Evolutionary conservation across 2,888 invertebrate genomes (phyloP).

Genomic region (Lypha dubia): DNA sequence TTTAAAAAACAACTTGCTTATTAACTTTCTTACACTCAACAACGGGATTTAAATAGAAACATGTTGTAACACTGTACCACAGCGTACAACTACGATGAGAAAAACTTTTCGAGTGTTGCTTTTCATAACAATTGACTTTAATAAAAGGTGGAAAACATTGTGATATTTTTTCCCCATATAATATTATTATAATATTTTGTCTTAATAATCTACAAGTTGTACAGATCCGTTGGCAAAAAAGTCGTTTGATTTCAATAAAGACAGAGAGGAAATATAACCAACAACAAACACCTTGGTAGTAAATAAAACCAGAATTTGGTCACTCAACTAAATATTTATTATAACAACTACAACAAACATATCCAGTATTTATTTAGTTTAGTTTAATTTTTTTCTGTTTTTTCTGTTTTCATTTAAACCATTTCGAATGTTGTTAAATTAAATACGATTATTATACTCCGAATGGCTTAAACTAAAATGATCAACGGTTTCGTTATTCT

Average conservation of each 20-base stretch:
- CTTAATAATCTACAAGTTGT: slow-evolving; percentile 34
- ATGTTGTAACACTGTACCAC: not conserved
- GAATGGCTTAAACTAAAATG: slow-evolving; percentile 18
- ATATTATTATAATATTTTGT: not conserved
- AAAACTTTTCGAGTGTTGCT: slow-evolving; percentile 31
- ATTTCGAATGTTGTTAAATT: slow-evolving; percentile 61
- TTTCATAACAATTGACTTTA: slow-evolving; percentile 45
- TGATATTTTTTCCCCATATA: not conserved
- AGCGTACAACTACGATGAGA: not conserved
- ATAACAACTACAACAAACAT: slow-evolving; percentile 41
- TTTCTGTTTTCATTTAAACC: slow-evolving; percentile 16
- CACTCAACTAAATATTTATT: slow-evolving; percentile 44
- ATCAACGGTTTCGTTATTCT: slow-evolving; percentile 14
- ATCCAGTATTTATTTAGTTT: slow-evolving; percentile 36
- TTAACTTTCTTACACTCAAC: slow-evolving; percentile 29
- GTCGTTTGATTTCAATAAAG: slow-evolving; percentile 57
- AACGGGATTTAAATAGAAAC: not conserved
- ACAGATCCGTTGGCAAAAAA: slow-evolving; percentile 59
- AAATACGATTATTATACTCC: slow-evolving; percentile 39
- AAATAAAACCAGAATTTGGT: slow-evolving; percentile 59
- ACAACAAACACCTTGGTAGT: slow-evolving; percentile 41
- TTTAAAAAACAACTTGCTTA: slow-evolving; percentile 4
- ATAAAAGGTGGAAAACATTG: slow-evolving; percentile 62
- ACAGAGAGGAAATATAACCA: not conserved
- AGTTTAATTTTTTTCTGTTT: slow-evolving; percentile 7